Conservation (phyloP, 1,140 invertebrate species). For the Neelides sp. region DNA sequence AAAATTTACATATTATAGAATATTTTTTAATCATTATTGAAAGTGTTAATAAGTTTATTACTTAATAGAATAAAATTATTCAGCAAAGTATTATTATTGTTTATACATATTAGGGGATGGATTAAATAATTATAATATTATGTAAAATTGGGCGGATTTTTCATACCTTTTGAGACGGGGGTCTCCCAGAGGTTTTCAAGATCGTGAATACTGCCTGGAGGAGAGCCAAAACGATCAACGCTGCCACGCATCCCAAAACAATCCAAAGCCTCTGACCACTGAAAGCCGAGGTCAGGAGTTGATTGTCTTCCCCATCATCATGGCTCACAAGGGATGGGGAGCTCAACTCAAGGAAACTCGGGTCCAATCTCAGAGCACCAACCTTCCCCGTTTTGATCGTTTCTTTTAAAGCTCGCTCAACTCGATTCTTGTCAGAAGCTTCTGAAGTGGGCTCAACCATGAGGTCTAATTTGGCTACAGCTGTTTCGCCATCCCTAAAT, state of each 20-base stretch:
- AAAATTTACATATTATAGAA: too few relatives aligned
- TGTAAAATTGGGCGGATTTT: neutral
- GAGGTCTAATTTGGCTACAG: constrained; percentile 22
- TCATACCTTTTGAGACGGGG: constrained; percentile 46
- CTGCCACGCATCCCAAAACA: constrained; percentile 64
- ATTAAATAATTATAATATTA: neutral
- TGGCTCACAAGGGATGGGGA: constrained; percentile 7
- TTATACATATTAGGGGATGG: neutral
- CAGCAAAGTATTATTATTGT: neutral
- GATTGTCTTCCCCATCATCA: constrained; percentile 11
- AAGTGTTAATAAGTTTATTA: neutral
- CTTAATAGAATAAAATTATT: neutral
- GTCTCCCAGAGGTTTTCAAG: constrained; percentile 50
- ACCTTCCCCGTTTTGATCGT: constrained; percentile 55
- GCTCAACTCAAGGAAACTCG: constrained; percentile 33
- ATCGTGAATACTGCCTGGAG: constrained; percentile 74
- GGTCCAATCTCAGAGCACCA: constrained; percentile 61
- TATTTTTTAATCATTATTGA: too few relatives aligned
- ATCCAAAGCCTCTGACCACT: constrained; percentile 48
- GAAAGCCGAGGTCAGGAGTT: constrained; percentile 3
- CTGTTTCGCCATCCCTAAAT: constrained; percentile 13
- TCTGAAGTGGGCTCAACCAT: constrained; percentile 31
- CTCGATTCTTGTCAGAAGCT: constrained; percentile 36
- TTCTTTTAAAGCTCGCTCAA: constrained; percentile 49
- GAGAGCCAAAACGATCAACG: constrained; percentile 60